These are phyloP conservation scores for Caenorhabditis plicata DNA, from an alignment of 2,888 invertebrate genomes.

Conservation along the genomic window DNA sequence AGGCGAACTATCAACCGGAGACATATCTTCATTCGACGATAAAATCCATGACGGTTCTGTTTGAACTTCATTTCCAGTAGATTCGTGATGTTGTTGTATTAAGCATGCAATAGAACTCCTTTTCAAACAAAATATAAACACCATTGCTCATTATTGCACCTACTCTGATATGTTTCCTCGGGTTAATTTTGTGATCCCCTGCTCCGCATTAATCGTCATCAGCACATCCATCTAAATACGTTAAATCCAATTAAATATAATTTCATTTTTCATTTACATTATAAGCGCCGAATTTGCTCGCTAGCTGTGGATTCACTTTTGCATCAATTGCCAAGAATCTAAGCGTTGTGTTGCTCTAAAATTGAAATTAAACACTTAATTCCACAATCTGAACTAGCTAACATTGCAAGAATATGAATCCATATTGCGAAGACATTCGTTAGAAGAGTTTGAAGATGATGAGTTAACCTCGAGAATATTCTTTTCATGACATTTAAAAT, in stretches of 20 bases:
- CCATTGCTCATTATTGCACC: neutral
- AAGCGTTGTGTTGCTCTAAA: constrained; percentile 19
- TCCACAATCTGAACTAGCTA: neutral
- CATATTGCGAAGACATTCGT: too few species aligned
- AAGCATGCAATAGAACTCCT: constrained; percentile 22
- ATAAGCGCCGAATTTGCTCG: constrained; percentile 16
- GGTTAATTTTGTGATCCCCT: constrained; percentile 17
- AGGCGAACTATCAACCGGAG: neutral
- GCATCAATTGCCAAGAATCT: constrained; percentile 20
- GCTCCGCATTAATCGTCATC: constrained; percentile 12
- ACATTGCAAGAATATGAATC: constrained; percentile 10
- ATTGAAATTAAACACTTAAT: neutral
- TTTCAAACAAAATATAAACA: constrained; percentile 6
- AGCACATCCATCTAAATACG: constrained; percentile 24
- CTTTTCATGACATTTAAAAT: constrained; percentile 6
- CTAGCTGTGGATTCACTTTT: constrained; percentile 2
- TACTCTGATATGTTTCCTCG: constrained; percentile 14
- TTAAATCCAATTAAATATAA: neutral
- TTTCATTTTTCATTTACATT: neutral
- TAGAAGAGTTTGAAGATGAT: too few species aligned
- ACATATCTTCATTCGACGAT: neutral
- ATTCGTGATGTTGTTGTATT: constrained; percentile 27
- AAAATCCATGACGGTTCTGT: constrained; percentile 9
- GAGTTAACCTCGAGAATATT: constrained; percentile 3
- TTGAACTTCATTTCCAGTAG: constrained; percentile 21